Conservation (phyloP, 2,113 vertebrate genomes). For the Oreochromis tanganicae region DNA sequence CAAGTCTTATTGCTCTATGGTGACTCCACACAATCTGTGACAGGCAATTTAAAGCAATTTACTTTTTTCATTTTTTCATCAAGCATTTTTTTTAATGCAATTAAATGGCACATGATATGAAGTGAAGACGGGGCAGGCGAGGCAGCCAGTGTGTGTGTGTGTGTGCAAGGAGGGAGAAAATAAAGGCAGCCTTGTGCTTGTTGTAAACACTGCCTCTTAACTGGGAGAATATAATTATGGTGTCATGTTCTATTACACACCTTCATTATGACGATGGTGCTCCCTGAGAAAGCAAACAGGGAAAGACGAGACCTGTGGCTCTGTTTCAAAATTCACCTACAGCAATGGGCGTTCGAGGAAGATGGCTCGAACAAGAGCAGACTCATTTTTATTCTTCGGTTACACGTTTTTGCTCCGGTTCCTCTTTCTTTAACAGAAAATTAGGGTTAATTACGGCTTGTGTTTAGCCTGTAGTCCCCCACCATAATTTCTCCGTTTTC, state of each 20-base stretch:
- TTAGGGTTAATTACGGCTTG: neutral
- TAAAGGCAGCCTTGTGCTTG: constrained; percentile 59
- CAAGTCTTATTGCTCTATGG: constrained; percentile 28
- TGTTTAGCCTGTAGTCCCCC: neutral
- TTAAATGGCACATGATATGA: constrained; percentile 62
- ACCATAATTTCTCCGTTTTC: neutral
- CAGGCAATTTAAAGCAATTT: constrained; percentile 72
- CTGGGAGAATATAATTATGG: constrained; percentile 67
- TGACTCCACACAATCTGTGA: constrained; percentile 52
- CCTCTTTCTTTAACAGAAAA: neutral
- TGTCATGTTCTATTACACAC: constrained; percentile 71
- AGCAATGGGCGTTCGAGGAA: neutral
- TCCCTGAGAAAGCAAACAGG: constrained; percentile 22
- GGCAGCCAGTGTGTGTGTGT: neutral
- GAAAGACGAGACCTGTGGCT: constrained; percentile 33
- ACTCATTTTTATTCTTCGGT: neutral
- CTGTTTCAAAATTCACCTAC: neutral
- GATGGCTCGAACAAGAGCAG: neutral
- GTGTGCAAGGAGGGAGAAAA: constrained; percentile 34
- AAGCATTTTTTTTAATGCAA: constrained; percentile 49
- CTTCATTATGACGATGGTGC: constrained; percentile 56
- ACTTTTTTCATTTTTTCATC: constrained; percentile 61
- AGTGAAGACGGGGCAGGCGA: constrained; percentile 14
- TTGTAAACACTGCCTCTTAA: constrained; percentile 69
- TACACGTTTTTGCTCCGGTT: neutral